Evolutionary conservation across 2,797 vertebrate genomes (phyloP).

Genomic region (Paedocypris micromegethes): DNA sequence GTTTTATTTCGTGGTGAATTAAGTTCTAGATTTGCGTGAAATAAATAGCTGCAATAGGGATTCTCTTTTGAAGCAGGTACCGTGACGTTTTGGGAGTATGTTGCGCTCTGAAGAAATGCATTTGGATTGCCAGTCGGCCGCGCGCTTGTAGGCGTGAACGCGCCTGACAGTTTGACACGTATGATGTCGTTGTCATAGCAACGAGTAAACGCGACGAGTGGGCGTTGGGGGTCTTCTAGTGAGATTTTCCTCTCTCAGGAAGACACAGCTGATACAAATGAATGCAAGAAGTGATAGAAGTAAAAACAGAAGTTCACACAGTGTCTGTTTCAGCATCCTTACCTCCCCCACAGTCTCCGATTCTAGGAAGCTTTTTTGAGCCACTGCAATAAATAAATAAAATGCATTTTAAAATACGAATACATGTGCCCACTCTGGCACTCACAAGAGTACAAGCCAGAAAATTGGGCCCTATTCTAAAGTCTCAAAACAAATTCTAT

Average conservation of each 20-base stretch:
- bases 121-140: conserved; percentile 31
- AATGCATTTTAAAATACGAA: conserved; percentile 1
- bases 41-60: background rate
- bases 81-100: conserved; percentile 13
- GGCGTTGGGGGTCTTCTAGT: conserved; percentile 26
- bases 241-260: conserved; percentile 38
- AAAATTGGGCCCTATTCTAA: too few relatives aligned
- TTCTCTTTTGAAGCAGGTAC: background rate
- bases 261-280: conserved; percentile 20
- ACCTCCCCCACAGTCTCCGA: conserved; percentile 83
- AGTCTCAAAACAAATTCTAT: too few relatives aligned
- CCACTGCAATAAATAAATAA: conserved; percentile 59
- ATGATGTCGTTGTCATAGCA: conserved; percentile 58
- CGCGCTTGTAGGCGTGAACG: conserved; percentile 46
- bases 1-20: background rate
- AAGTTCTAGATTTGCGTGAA: conserved; percentile 5
- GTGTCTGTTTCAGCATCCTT: conserved; percentile 39
- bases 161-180: conserved; percentile 55
- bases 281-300: conserved; percentile 8
- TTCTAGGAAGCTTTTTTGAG: conserved; percentile 78
- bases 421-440: background rate
- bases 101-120: conserved; percentile 10
- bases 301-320: background rate
- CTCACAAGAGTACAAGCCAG: background rate
- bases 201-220: conserved; percentile 42